phyloP scores from a whole-genome alignment of 2,113 vertebrate species.

The Chaetops frenatus region DNA sequence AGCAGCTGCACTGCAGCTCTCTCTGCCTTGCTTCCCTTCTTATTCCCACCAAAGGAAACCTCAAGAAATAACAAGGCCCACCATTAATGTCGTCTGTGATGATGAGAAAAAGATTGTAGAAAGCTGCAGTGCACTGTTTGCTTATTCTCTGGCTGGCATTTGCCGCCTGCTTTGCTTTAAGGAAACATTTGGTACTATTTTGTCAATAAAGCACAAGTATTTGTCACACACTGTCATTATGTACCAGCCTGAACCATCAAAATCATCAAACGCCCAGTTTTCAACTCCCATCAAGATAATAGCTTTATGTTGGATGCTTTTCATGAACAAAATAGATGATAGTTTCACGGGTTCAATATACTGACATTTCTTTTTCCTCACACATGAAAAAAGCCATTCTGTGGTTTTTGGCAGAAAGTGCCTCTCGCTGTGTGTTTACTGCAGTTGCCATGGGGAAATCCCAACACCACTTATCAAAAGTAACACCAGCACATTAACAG shows the following conservation, averaged over 20 bases:
- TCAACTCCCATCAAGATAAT: neutral
- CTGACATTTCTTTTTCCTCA: conserved; percentile 5
- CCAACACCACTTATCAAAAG: conserved; percentile 44
- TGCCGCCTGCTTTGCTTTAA: neutral
- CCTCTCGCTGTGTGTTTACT: conserved; percentile 5
- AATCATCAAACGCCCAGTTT: neutral
- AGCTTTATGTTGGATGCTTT: neutral
- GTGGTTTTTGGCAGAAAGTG: conserved; percentile 22
- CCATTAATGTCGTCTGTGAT: neutral
- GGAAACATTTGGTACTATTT: conserved; percentile 37
- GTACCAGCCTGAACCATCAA: neutral
- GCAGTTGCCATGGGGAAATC: conserved; percentile 55
- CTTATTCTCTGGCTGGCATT: neutral
- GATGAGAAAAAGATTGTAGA: neutral
- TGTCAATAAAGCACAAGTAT: conserved; percentile 31
- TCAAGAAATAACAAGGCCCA: neutral
- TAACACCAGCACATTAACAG: neutral
- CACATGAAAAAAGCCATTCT: conserved; percentile 43
- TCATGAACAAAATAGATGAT: neutral
- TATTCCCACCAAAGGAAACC: neutral
- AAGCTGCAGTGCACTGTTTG: neutral
- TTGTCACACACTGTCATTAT: conserved; percentile 36
- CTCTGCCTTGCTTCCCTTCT: neutral
- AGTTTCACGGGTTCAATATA: neutral
- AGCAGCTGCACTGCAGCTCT: neutral